Conservation (phyloP, 2,797 vertebrate genomes). For the Cottoperca gobio region DNA sequence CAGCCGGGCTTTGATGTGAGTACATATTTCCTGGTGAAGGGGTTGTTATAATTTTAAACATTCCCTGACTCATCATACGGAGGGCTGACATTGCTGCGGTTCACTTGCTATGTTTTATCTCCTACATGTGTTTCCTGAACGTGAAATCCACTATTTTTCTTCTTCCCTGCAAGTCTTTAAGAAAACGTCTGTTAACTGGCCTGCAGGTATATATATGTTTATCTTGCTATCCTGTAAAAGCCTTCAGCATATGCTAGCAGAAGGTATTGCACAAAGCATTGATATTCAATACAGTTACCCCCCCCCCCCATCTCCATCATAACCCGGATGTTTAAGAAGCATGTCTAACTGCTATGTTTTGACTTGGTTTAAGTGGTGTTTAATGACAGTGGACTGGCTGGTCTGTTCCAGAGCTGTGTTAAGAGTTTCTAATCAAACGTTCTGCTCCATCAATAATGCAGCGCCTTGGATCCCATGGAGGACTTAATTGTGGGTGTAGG, state of each 20-base stretch:
- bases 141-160: constrained; percentile 65
- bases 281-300: constrained; percentile 72
- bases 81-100: constrained; percentile 73
- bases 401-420: constrained; percentile 80
- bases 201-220: constrained; percentile 71
- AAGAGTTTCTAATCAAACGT: constrained; percentile 85
- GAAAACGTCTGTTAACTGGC: constrained; percentile 49
- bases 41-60: constrained; percentile 81
- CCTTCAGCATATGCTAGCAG: constrained; percentile 47
- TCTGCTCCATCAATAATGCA: constrained; percentile 87
- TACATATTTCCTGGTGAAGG: constrained; percentile 83
- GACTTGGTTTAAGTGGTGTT: constrained; percentile 85
- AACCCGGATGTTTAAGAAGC: constrained; percentile 80
- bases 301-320: constrained; percentile 61
- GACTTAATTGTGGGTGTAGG: constrained; percentile 82
- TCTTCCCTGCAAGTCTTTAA: constrained; percentile 69
- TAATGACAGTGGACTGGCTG: constrained; percentile 83
- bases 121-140: constrained; percentile 75
- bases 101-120: constrained; percentile 74
- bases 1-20: constrained; percentile 80
- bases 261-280: constrained; percentile 59
- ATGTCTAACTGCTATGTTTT: constrained; percentile 83
- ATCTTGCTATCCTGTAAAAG: constrained; percentile 53
- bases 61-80: constrained; percentile 79
- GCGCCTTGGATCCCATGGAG: constrained; percentile 76